Evolutionary conservation across 2,113 vertebrate genomes (phyloP).

Genomic region (Rissa tridactyla): DNA sequence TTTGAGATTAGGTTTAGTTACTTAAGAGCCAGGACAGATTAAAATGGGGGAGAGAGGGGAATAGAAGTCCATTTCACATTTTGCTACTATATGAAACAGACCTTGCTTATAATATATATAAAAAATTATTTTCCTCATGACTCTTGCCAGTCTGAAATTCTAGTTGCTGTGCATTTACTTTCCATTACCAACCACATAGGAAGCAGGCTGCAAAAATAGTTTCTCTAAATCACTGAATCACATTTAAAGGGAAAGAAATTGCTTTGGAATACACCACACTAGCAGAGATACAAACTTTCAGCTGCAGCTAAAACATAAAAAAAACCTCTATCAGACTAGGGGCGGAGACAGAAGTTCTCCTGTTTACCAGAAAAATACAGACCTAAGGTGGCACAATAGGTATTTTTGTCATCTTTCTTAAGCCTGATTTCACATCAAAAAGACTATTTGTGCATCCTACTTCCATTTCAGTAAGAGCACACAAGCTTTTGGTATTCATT

Average conservation of each 20-base stretch:
- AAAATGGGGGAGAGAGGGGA: neutral
- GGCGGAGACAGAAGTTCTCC: neutral
- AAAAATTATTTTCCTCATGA: slow-evolving; percentile 36
- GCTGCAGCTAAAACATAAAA: neutral
- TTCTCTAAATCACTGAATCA: slow-evolving; percentile 44
- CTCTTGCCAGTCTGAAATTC: slow-evolving; percentile 54
- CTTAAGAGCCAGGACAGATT: neutral
- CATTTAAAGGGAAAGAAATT: slow-evolving; percentile 19
- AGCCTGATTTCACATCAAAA: neutral
- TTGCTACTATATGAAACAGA: neutral
- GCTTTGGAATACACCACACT: slow-evolving; percentile 1
- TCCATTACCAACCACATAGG: slow-evolving; percentile 56
- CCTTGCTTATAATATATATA: slow-evolving; percentile 9
- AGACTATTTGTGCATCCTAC: neutral
- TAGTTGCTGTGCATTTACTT: slow-evolving; percentile 71
- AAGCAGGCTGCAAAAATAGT: slow-evolving; percentile 35
- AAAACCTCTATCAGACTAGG: neutral
- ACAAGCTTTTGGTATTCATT: neutral
- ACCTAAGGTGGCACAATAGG: neutral
- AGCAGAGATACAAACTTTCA: neutral
- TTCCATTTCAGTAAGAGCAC: neutral
- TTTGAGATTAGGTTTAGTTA: neutral
- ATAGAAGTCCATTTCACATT: neutral
- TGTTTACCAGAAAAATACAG: neutral
- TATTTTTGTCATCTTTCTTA: neutral